Conservation (phyloP, 2,888 invertebrate species). For the Plemyria rubiginata region DNA sequence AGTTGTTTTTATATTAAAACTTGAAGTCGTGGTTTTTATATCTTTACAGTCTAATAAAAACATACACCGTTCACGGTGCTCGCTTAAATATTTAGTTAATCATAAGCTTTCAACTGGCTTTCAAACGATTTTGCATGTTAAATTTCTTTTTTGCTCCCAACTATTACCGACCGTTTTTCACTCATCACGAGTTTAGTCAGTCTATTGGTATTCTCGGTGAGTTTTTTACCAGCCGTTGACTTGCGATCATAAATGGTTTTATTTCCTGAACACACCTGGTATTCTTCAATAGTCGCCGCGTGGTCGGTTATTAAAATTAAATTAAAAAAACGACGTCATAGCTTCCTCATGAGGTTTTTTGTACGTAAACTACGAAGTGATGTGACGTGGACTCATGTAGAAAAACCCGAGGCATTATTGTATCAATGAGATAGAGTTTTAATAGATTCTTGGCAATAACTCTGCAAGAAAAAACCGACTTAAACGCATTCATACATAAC, state of each 20-base stretch:
- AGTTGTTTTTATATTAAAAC: constrained; percentile 51
- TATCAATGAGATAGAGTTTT: neutral
- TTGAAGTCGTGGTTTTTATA: constrained; percentile 60
- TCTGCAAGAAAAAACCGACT: too few species aligned
- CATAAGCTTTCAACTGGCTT: constrained; percentile 72
- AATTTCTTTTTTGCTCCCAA: constrained; percentile 55
- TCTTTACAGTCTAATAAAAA: constrained; percentile 59
- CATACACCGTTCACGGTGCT: constrained; percentile 60
- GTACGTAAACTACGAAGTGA: constrained; percentile 8
- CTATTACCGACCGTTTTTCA: constrained; percentile 61
- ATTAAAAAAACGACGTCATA: constrained; percentile 12
- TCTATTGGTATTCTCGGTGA: constrained; percentile 29
- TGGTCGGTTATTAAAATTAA: constrained; percentile 45
- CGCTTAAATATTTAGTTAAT: constrained; percentile 67
- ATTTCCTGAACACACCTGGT: constrained; percentile 54
- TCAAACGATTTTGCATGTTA: constrained; percentile 68
- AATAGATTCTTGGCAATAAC: neutral
- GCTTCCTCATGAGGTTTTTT: constrained; percentile 20
- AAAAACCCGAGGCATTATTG: neutral
- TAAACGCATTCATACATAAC: too few species aligned
- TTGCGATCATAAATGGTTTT: constrained; percentile 51
- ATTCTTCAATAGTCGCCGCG: constrained; percentile 45
- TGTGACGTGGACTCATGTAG: neutral
- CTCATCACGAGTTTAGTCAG: constrained; percentile 45
- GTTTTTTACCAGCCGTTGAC: constrained; percentile 48